phyloP scores from a whole-genome alignment of 2,113 vertebrate species.

The Sylvietta virens region DNA sequence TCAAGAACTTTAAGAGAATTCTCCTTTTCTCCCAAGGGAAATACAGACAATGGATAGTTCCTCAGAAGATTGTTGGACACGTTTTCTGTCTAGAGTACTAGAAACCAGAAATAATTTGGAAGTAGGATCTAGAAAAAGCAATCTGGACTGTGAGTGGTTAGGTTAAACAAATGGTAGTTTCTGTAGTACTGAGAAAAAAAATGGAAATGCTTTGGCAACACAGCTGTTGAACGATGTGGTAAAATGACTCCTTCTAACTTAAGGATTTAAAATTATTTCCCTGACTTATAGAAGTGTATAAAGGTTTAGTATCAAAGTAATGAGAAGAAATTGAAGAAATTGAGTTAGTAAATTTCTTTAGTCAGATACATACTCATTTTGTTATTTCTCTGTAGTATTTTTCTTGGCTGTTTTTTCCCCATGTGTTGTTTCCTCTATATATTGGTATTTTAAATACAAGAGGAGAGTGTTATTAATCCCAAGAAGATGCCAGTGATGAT shows the following conservation, averaged over 20 bases:
- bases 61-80: neutral
- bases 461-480: neutral
- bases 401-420: neutral
- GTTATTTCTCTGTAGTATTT: neutral
- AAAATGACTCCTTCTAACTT: neutral
- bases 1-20: neutral
- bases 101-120: neutral
- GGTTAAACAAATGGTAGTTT: neutral
- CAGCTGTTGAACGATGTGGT: neutral
- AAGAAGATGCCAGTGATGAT: neutral
- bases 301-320: neutral
- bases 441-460: neutral
- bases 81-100: neutral
- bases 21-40: neutral
- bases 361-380: neutral
- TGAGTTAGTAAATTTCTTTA: neutral
- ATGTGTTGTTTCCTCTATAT: fast-evolving
- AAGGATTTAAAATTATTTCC: neutral
- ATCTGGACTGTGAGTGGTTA: neutral
- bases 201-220: neutral
- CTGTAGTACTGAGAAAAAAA: neutral
- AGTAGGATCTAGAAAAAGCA: neutral
- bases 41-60: neutral
- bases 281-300: neutral
- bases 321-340: neutral